A percentile compares a stretch with the other conserved stretches of the same genome.
These are phyloP conservation scores for Hippolais icterina DNA, from an alignment of 2,113 vertebrate genomes.

Conservation along the genomic window DNA sequence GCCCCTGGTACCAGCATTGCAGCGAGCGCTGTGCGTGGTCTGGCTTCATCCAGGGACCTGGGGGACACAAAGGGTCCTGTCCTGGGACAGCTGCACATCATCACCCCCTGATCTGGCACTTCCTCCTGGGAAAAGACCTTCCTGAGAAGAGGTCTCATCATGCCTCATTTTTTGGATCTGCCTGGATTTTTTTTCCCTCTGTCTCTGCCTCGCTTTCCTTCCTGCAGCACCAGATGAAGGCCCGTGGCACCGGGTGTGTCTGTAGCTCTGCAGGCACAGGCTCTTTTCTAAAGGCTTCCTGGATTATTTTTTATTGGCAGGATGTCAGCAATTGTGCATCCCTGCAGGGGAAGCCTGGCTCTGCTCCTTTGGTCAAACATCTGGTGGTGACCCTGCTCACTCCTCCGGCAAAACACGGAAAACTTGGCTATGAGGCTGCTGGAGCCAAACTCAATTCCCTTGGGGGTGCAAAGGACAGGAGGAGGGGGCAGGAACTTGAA, in stretches of 20 bases:
- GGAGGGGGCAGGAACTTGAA: neutral
- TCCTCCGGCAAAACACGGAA: neutral
- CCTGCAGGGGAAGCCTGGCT: neutral
- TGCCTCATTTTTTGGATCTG: neutral
- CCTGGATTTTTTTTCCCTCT: neutral
- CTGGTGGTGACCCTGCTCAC: neutral
- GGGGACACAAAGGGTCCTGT: neutral
- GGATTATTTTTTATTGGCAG: neutral
- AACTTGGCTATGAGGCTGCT: neutral
- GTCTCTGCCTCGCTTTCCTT: neutral
- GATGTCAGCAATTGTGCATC: neutral
- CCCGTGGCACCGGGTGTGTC: rapidly evolving
- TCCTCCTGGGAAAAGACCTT: neutral
- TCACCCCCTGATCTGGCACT: rapidly evolving
- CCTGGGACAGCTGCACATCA: neutral
- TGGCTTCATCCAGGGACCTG: neutral
- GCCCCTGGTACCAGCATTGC: rapidly evolving
- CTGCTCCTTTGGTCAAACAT: neutral
- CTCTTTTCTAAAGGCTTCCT: neutral
- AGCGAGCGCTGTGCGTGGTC: rapidly evolving
- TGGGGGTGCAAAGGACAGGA: neutral
- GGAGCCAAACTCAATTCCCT: neutral
- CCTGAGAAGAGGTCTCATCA: neutral
- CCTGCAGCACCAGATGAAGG: neutral
- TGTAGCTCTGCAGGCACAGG: neutral